These are phyloP conservation scores for Staurois parvus DNA, from an alignment of 2,797 vertebrate species.

Conservation along the genomic window DNA sequence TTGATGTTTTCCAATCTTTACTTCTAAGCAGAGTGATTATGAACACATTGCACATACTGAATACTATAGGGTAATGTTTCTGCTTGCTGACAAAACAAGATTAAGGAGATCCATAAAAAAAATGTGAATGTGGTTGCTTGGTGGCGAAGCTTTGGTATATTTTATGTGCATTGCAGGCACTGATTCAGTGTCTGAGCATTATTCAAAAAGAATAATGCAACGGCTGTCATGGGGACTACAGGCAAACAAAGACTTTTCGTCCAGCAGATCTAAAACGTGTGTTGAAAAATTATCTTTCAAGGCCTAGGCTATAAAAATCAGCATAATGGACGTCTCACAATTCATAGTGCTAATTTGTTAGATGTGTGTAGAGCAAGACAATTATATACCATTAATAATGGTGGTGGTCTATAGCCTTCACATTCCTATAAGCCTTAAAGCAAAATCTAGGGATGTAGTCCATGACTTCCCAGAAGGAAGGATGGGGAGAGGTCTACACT, in stretches of 20 bases:
- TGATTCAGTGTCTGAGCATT: constrained; percentile 71
- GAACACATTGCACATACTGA: constrained; percentile 64
- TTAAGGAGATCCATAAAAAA: constrained; percentile 74
- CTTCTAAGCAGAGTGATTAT: constrained; percentile 59
- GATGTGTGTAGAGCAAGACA: constrained; percentile 26
- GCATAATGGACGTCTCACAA: constrained; percentile 59
- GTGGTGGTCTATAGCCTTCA: neutral
- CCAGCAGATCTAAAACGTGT: constrained; percentile 66
- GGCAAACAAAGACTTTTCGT: constrained; percentile 67
- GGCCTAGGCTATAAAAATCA: constrained; percentile 61
- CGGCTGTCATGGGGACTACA: constrained; percentile 65
- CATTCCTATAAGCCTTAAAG: neutral
- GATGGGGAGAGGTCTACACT: neutral
- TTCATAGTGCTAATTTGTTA: constrained; percentile 53
- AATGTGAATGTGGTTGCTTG: constrained; percentile 69
- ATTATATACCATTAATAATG: constrained; percentile 42
- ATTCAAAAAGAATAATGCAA: constrained; percentile 77
- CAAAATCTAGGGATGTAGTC: neutral
- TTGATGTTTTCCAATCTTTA: constrained; percentile 39
- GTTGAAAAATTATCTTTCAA: constrained; percentile 64
- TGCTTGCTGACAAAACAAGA: constrained; percentile 72
- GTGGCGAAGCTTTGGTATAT: constrained; percentile 66
- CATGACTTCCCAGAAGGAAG: neutral
- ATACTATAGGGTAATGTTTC: constrained; percentile 63
- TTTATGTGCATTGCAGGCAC: constrained; percentile 73